These are phyloP conservation scores for Gastrophysa polygoni DNA, from an alignment of 2,888 invertebrate genomes.

Conservation along the genomic window DNA sequence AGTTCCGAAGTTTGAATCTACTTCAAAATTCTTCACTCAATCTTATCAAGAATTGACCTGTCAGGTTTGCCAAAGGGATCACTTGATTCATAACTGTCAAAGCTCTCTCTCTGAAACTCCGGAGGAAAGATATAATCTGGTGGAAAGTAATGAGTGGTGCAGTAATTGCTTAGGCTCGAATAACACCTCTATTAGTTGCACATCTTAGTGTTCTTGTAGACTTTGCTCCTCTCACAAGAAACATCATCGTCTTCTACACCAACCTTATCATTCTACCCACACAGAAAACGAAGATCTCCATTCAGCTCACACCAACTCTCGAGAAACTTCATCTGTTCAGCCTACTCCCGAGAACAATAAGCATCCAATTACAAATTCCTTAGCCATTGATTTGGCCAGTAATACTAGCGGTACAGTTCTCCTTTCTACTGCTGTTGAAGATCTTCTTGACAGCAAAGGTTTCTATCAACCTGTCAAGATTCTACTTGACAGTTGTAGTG, in stretches of 20 bases:
- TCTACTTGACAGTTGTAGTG: neutral
- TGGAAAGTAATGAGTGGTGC: neutral
- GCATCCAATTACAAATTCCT: neutral
- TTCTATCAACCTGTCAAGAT: neutral
- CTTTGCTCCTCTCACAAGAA: too few species aligned
- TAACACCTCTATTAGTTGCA: neutral
- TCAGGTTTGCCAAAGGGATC: conserved; percentile 4
- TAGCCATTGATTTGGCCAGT: neutral
- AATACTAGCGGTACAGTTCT: neutral
- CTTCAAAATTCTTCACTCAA: neutral
- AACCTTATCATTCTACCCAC: neutral
- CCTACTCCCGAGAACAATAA: neutral
- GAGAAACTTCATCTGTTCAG: neutral
- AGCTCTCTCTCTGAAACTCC: conserved; percentile 1
- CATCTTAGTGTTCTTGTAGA: too few species aligned
- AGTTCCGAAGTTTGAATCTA: too few species aligned
- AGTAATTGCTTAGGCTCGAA: neutral
- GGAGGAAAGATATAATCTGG: conserved; percentile 1
- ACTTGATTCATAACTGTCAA: neutral
- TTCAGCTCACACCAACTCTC: neutral
- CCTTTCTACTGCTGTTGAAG: conserved; percentile 1
- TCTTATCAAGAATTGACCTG: neutral
- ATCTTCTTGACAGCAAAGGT: neutral
- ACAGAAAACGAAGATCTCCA: neutral
- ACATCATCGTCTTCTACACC: neutral